These are phyloP conservation scores for Antitype chi DNA, from an alignment of 2,888 invertebrate species.

Conservation along the genomic window DNA sequence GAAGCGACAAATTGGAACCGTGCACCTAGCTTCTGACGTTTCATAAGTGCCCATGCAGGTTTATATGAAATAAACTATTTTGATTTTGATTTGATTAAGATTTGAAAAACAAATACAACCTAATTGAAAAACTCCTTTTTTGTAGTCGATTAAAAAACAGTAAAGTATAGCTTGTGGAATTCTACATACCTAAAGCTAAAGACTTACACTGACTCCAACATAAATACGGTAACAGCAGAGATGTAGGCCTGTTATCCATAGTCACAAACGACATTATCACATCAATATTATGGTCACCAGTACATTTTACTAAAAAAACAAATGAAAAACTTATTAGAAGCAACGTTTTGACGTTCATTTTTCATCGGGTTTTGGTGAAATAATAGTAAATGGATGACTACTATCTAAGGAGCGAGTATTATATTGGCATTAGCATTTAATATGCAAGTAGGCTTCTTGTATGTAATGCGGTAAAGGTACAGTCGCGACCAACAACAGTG, in stretches of 20 bases:
- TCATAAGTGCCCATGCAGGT: too few relatives aligned
- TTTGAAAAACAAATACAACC: too few relatives aligned
- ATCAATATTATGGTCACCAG: conserved; percentile 54
- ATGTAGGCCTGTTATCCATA: conserved; percentile 75
- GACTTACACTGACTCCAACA: conserved; percentile 82
- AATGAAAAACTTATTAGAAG: conserved; percentile 13
- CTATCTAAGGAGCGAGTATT: conserved; percentile 36
- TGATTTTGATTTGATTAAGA: too few relatives aligned
- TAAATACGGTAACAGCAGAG: conserved; percentile 75
- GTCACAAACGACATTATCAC: conserved; percentile 75
- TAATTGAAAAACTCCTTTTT: too few relatives aligned
- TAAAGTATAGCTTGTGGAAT: too few relatives aligned
- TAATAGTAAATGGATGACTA: conserved; percentile 26
- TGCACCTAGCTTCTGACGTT: too few relatives aligned
- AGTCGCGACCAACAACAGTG: conserved; percentile 19
- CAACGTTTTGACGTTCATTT: conserved; percentile 43
- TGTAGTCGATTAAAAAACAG: too few relatives aligned
- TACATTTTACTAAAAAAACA: conserved; percentile 29
- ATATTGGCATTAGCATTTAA: conserved; percentile 54
- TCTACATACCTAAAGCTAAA: too few relatives aligned
- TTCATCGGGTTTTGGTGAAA: conserved; percentile 8
- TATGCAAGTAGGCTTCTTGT: conserved; percentile 52
- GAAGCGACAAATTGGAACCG: too few relatives aligned
- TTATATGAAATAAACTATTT: too few relatives aligned
- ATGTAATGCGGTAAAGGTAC: conserved; percentile 42